Evolutionary conservation across 2,113 vertebrate species (phyloP).

Genomic region (Vimba vimba): DNA sequence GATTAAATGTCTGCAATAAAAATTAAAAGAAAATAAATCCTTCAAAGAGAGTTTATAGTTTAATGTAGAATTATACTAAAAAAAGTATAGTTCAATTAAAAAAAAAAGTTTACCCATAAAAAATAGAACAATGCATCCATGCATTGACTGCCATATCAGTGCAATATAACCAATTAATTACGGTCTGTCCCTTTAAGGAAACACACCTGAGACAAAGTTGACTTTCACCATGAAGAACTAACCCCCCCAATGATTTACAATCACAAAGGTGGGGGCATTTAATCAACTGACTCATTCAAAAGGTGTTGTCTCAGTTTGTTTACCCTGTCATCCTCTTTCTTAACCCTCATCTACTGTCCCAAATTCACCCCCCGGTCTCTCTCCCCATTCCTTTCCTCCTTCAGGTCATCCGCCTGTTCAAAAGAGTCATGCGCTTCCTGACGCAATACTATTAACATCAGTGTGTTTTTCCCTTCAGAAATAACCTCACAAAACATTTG

Average conservation of each 20-base stretch:
- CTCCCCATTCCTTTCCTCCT: neutral
- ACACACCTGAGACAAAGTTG: neutral
- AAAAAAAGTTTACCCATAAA: neutral
- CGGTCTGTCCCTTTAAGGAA: neutral
- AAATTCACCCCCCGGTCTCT: neutral
- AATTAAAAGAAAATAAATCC: too few relatives aligned
- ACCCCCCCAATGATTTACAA: neutral
- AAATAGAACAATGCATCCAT: too few relatives aligned
- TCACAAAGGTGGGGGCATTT: neutral
- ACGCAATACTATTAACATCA: neutral
- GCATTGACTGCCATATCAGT: neutral
- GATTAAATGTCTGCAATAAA: neutral
- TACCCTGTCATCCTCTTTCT: neutral
- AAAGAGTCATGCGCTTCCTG: neutral
- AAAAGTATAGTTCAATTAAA: too few relatives aligned
- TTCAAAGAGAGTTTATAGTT: too few relatives aligned
- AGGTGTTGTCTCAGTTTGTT: neutral
- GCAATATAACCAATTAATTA: neutral
- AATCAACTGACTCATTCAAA: neutral
- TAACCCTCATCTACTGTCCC: neutral
- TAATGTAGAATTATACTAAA: too few relatives aligned
- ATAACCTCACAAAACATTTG: neutral
- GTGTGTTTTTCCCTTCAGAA: neutral
- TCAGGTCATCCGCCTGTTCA: constrained; percentile 14
- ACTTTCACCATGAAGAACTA: too few relatives aligned